Percentiles rank a stretch among this genome's conserved stretches.
Conservation (phyloP, 2,797 vertebrate species). For the Alexandromys oeconomus region DNA sequence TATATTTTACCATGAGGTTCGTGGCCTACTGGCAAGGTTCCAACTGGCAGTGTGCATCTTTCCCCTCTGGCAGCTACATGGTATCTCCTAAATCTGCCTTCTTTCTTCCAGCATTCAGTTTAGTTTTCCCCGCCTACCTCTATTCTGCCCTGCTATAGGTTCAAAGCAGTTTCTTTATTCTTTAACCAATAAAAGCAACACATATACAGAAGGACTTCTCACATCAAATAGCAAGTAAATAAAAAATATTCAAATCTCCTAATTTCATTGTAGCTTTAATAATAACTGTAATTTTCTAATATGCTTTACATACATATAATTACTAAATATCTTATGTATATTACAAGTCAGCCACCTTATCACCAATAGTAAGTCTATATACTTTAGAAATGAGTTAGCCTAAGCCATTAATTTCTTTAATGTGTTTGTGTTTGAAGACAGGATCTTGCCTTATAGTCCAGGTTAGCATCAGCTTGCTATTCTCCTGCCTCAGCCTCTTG, state of each 20-base stretch:
- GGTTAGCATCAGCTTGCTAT: neutral
- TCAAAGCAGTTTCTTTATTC: too few relatives aligned
- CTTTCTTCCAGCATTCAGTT: too few relatives aligned
- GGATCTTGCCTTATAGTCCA: neutral
- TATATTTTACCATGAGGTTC: too few relatives aligned
- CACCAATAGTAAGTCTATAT: neutral
- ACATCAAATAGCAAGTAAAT: neutral
- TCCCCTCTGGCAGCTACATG: too few relatives aligned
- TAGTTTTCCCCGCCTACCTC: too few relatives aligned
- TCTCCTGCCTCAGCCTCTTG: neutral
- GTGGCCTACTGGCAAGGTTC: too few relatives aligned
- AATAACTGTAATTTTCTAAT: conserved; percentile 32
- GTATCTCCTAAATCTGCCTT: too few relatives aligned
- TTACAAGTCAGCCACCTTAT: neutral
- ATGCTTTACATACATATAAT: neutral
- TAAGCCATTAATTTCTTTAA: neutral
- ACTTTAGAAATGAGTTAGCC: neutral
- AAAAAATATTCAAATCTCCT: neutral
- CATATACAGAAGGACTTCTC: too few relatives aligned
- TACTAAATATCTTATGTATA: neutral
- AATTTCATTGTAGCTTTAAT: conserved; percentile 5
- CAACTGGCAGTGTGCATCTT: too few relatives aligned
- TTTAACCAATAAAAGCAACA: too few relatives aligned
- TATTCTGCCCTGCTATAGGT: too few relatives aligned
- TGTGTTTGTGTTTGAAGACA: neutral